Evolutionary conservation across 2,888 invertebrate genomes (phyloP).

Genomic region (Drosophila mulleri): DNA sequence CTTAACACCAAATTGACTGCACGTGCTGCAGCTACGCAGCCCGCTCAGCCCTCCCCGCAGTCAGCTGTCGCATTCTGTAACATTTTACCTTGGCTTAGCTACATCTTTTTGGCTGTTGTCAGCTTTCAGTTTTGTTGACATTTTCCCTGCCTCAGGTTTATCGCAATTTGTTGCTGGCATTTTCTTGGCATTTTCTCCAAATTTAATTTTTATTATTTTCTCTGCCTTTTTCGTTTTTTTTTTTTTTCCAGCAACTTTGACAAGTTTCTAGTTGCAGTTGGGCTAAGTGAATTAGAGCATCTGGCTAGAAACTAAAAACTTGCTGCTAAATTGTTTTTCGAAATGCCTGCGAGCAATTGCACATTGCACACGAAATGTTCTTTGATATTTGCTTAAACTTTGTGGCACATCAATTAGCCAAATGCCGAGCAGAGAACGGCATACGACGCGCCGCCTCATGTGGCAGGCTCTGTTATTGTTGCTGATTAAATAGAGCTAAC

Average conservation of each 20-base stretch:
- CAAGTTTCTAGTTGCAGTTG: constrained; percentile 52
- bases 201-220: constrained; percentile 42
- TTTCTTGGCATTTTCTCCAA: constrained; percentile 40
- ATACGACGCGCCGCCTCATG: not conserved
- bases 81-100: constrained; percentile 11
- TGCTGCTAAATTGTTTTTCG: constrained; percentile 59
- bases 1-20: constrained; percentile 58
- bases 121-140: constrained; percentile 61
- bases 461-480: constrained; percentile 35
- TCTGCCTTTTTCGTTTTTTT: not conserved
- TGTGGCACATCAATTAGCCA: constrained; percentile 51
- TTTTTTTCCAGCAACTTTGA: constrained; percentile 23
- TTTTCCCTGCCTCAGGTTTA: constrained; percentile 48
- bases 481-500: constrained; percentile 41
- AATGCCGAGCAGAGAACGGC: constrained; percentile 9
- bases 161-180: constrained; percentile 54
- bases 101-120: constrained; percentile 34
- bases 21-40: constrained; percentile 34
- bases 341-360: constrained; percentile 49
- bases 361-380: constrained; percentile 22
- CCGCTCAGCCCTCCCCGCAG: not conserved
- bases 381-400: constrained; percentile 49
- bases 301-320: constrained; percentile 56
- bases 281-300: constrained; percentile 64
- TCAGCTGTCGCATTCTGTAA: not conserved